Evolutionary conservation across 2,113 vertebrate genomes (phyloP).

Genomic region (Otis tarda): DNA sequence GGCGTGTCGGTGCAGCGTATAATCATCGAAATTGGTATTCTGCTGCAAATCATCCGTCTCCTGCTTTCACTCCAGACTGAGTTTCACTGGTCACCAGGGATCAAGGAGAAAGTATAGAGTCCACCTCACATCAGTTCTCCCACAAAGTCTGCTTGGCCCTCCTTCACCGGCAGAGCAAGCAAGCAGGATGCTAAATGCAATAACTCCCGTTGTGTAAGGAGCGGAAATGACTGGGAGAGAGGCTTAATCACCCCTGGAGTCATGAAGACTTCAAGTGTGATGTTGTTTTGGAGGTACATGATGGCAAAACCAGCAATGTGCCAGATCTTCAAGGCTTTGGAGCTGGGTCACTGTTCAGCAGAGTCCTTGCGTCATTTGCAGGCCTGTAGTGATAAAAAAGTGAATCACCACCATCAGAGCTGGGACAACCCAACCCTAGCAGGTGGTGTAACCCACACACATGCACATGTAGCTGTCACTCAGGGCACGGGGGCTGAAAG

Average conservation of each 20-base stretch:
- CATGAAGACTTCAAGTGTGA: not conserved
- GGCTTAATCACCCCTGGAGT: not conserved
- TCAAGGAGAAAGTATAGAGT: not conserved
- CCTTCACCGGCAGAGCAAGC: not conserved
- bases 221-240: not conserved
- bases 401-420: not conserved
- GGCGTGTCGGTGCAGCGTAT: not conserved
- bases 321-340: not conserved
- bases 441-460: not conserved
- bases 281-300: not conserved
- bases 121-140: accelerated
- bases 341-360: not conserved
- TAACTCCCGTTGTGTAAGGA: not conserved
- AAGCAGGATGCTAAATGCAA: not conserved
- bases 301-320: not conserved
- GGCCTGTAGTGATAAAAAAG: not conserved
- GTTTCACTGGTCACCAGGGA: not conserved
- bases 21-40: conserved; percentile 41
- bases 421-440: accelerated
- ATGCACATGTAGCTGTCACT: accelerated
- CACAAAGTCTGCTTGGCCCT: not conserved
- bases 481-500: not conserved
- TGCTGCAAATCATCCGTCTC: not conserved
- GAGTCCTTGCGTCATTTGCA: not conserved
- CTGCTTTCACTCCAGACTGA: not conserved